phyloP scores from a whole-genome alignment of 2,888 invertebrate species.

The Melinopterus prodromus region DNA sequence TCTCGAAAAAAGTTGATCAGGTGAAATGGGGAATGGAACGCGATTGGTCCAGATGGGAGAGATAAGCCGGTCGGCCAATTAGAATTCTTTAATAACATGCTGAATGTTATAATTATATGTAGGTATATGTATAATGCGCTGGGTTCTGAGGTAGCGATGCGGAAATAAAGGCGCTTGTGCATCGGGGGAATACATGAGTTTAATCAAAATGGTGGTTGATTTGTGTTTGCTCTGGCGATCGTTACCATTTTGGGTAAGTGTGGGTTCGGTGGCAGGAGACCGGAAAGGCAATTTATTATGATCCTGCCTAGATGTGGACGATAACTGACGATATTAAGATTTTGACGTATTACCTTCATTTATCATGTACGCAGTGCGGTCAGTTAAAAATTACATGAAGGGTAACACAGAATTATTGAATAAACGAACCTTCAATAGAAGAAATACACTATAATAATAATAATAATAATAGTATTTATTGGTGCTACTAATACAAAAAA shows the following conservation, averaged over 20 bases:
- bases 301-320: not conserved
- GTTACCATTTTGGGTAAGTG: not conserved
- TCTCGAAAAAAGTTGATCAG: not conserved
- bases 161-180: not conserved
- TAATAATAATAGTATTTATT: too few relatives aligned
- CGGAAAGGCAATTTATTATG: not conserved
- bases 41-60: not conserved
- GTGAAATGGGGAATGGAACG: constrained; percentile 4
- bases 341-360: not conserved
- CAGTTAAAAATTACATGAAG: not conserved
- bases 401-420: not conserved
- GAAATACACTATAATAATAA: too few relatives aligned
- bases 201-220: constrained; percentile 4
- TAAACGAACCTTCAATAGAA: not conserved
- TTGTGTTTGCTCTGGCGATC: not conserved
- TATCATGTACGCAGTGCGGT: not conserved
- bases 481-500: too few relatives aligned
- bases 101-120: not conserved
- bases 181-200: not conserved
- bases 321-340: not conserved
- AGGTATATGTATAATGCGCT: not conserved
- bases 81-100: not conserved
- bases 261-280: not conserved
- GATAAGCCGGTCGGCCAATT: not conserved
- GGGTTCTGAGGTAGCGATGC: not conserved